Percentiles rank a stretch among this genome's conserved stretches.
Conservation (phyloP, 2,888 invertebrate genomes). For the Drepana falcataria region DNA sequence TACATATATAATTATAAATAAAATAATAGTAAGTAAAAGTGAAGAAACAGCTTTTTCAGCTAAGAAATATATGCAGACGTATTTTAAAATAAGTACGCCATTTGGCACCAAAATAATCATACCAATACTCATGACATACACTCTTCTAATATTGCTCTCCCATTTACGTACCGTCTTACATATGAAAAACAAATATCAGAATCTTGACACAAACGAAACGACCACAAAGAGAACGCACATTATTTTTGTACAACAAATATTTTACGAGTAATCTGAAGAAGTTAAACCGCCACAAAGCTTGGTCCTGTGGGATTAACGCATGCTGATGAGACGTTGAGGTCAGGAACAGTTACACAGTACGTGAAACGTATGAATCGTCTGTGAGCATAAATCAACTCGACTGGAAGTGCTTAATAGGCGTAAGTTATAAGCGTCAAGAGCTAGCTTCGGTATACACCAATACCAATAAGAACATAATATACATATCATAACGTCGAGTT, state of each 20-base stretch:
- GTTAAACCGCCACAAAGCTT: slow-evolving; percentile 20
- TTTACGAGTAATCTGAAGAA: slow-evolving; percentile 22
- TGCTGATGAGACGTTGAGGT: slow-evolving; percentile 64
- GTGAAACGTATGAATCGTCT: slow-evolving; percentile 57
- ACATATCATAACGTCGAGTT: no score
- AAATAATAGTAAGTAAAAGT: no score
- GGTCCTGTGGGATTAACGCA: slow-evolving; percentile 50
- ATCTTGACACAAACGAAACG: neutral
- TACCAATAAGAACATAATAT: no score
- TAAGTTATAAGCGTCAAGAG: slow-evolving; percentile 23
- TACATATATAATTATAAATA: no score
- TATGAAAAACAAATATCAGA: no score
- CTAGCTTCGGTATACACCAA: neutral
- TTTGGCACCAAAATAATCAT: no score
- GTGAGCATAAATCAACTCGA: slow-evolving; percentile 64
- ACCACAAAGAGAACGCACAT: neutral
- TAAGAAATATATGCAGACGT: no score
- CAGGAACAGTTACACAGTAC: slow-evolving; percentile 59
- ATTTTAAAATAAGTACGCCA: no score
- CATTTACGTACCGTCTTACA: no score
- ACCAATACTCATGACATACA: no score
- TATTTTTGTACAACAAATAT: slow-evolving; percentile 10
- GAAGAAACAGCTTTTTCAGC: no score
- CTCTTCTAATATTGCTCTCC: no score
- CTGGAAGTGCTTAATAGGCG: slow-evolving; percentile 36